Evolutionary conservation across 2,113 vertebrate genomes (phyloP), one percentile per base, ranked within the genome.

Genomic region (Leptocoma aspasia): DNA sequence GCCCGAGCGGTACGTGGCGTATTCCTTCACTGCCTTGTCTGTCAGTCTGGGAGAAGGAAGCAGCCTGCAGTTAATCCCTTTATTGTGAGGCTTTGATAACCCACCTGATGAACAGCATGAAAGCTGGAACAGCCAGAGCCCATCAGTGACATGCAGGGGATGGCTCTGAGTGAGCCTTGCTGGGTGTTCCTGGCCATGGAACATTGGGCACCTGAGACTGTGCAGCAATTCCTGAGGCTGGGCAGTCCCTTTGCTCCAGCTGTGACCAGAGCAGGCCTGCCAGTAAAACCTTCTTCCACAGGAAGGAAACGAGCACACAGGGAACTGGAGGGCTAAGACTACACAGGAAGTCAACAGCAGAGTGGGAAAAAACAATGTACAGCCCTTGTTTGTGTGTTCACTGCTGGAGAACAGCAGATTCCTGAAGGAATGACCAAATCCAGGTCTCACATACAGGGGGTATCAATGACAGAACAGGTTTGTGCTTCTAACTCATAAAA

Each of bases 1-100:
- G 22, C 99, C 98, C 2, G 99, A 99, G 93, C 99, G 99, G 84
- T 99, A 99, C 5, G 98, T 98, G 31, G 98, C 97, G 53, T 99
- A 99, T 89, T 99, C 99, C 98, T 99, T 99, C 96, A 98, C 98
- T 1, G 98, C 59, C 98, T 99, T 99, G 86, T 99, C 99, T 85
- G 99, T 97, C 92, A 99, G 97, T 96, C 99, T 99, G 86, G 44
- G 45, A 49, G 94, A 90, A 49, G 20, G 23, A 77, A 84, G 3
- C 52, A 56, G 7, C 14, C 18, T 33, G 35, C 15, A 69, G 54
- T 90, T 50, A 83, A 89, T 63, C 22, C 14, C 82, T 63, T 4
- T 3, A 3, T 24, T 4, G 8, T 4, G 31, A 13, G 7, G 53
- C 86, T 63, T 11, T 57, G 65, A 18, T 3, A 42, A 44, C 26